These are phyloP conservation scores for Copsychus sechellarum DNA, from an alignment of 2,113 vertebrate species.

Conservation along the genomic window DNA sequence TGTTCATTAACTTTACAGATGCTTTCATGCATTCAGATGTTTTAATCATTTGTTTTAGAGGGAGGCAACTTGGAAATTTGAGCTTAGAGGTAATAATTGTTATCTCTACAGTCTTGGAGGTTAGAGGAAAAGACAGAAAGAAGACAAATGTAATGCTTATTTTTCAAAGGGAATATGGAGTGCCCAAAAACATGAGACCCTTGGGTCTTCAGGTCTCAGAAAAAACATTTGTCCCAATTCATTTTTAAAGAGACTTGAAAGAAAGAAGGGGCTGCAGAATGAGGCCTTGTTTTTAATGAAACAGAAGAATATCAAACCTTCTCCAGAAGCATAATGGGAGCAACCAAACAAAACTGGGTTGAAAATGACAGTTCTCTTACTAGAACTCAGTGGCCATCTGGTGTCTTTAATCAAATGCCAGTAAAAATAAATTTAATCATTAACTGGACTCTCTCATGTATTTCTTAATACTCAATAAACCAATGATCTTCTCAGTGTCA, in stretches of 20 bases:
- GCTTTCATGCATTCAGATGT: neutral
- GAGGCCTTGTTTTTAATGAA: neutral
- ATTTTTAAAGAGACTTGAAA: neutral
- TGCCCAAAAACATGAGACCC: neutral
- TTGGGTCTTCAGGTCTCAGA: neutral
- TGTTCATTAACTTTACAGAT: neutral
- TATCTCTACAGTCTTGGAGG: neutral
- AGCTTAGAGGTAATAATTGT: neutral
- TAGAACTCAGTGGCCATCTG: slow-evolving; percentile 11
- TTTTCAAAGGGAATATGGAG: neutral
- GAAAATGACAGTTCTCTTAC: neutral
- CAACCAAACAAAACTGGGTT: neutral
- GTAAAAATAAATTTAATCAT: slow-evolving; percentile 21
- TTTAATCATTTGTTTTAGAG: neutral
- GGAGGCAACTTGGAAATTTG: neutral
- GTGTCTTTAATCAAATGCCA: neutral
- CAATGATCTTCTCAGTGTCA: neutral
- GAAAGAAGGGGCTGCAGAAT: neutral
- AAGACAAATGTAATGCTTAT: neutral
- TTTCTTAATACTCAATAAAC: slow-evolving; percentile 18
- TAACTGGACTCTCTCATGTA: slow-evolving; percentile 1
- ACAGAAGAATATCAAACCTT: neutral
- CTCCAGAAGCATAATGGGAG: neutral
- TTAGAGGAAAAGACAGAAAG: neutral
- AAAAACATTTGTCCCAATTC: neutral